Conservation (phyloP, 2,113 vertebrate genomes). For the Calyptomena viridis region DNA sequence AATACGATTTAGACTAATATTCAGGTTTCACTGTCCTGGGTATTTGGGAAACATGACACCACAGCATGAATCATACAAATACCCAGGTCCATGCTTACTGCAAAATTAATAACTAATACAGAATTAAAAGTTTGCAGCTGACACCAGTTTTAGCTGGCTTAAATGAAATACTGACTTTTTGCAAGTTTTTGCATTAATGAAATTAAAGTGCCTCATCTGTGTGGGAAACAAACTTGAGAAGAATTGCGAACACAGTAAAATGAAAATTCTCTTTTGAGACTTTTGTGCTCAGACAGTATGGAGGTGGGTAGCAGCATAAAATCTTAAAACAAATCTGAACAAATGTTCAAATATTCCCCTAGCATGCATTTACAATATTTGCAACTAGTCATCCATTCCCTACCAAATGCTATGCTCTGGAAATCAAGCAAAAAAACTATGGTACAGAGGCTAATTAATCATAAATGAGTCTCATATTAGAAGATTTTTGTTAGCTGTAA, state of each 20-base stretch:
- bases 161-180: not conserved
- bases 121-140: not conserved
- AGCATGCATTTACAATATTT: slow-evolving; percentile 1
- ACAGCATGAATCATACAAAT: not conserved
- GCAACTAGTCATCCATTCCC: not conserved
- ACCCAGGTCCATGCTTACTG: not conserved
- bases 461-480: not conserved
- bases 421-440: slow-evolving; percentile 16
- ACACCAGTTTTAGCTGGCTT: not conserved
- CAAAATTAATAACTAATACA: not conserved
- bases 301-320: not conserved
- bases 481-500: not conserved
- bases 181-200: slow-evolving; percentile 6
- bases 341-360: slow-evolving; percentile 45
- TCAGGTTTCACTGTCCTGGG: not conserved
- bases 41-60: not conserved
- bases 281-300: not conserved
- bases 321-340: slow-evolving; percentile 35
- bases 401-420: not conserved
- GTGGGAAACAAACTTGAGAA: not conserved
- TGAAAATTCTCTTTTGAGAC: slow-evolving; percentile 19
- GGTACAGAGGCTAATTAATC: slow-evolving; percentile 44
- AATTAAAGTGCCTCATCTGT: not conserved
- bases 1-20: not conserved
- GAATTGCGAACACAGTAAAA: not conserved